A percentile compares a stretch with the other conserved stretches of the same genome.
These are phyloP conservation scores for Anhinga anhinga DNA, from an alignment of 2,113 vertebrate species.

Conservation along the genomic window DNA sequence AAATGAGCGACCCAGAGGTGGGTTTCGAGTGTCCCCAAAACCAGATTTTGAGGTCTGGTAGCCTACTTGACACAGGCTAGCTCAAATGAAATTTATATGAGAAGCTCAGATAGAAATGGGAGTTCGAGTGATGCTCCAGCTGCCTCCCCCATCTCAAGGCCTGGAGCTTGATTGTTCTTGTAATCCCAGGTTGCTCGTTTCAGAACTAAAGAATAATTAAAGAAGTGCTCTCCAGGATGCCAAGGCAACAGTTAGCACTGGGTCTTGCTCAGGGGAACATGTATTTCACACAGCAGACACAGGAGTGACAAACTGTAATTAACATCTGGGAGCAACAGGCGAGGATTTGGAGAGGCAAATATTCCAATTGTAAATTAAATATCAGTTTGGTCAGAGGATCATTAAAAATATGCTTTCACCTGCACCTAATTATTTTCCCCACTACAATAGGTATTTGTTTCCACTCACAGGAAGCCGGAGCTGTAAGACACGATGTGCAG, in stretches of 20 bases:
- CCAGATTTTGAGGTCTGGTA: background rate
- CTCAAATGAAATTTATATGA: background rate
- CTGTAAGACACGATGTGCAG: background rate
- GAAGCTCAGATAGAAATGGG: background rate
- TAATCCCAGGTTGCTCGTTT: background rate
- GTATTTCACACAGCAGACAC: background rate
- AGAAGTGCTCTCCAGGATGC: background rate
- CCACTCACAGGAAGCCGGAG: background rate
- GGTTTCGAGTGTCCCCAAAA: background rate
- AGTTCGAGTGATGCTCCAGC: background rate
- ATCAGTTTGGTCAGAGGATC: background rate
- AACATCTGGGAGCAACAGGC: background rate
- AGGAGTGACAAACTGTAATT: background rate
- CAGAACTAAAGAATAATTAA: background rate
- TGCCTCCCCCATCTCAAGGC: background rate
- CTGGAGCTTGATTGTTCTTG: background rate
- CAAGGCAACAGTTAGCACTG: background rate
- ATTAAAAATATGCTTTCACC: slow-evolving; percentile 53
- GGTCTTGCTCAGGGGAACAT: rapidly evolving
- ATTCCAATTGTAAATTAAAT: background rate
- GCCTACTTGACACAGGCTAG: background rate
- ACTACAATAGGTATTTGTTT: slow-evolving; percentile 53
- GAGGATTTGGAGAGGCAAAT: background rate
- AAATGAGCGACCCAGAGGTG: rapidly evolving
- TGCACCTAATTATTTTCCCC: slow-evolving; percentile 44